Evolutionary conservation across 2,888 invertebrate genomes (phyloP).

Genomic region (Acronicta leporina): DNA sequence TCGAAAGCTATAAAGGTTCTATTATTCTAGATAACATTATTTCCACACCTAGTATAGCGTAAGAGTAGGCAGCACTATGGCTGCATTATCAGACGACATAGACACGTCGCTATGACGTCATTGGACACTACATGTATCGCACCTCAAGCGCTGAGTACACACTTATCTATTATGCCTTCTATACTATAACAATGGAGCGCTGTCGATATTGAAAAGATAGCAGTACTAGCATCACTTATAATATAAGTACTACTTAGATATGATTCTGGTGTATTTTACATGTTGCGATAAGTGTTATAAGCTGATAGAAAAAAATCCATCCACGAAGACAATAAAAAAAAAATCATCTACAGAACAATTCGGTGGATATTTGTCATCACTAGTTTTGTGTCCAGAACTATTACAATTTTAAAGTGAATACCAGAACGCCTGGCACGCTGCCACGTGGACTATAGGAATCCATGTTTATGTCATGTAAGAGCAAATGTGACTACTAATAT

Average conservation of each 20-base stretch:
- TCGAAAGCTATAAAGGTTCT: not conserved
- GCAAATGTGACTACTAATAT: constrained; percentile 10
- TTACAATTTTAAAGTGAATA: constrained; percentile 40
- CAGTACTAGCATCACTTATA: constrained; percentile 6
- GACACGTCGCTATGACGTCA: constrained; percentile 47
- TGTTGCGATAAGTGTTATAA: not conserved
- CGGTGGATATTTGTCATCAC: constrained; percentile 32
- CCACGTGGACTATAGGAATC: constrained; percentile 13
- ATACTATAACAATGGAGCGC: constrained; percentile 35
- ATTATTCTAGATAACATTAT: constrained; percentile 22
- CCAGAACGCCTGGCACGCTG: constrained; percentile 31
- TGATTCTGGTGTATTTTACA: constrained; percentile 6
- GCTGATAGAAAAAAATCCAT: not conserved
- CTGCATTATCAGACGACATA: constrained; percentile 31
- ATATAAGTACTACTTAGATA: constrained; percentile 11
- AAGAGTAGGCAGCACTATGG: constrained; percentile 24
- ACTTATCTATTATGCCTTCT: constrained; percentile 31
- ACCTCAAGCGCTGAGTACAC: constrained; percentile 30
- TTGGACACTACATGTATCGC: constrained; percentile 26
- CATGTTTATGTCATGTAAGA: constrained; percentile 11
- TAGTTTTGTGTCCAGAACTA: constrained; percentile 41
- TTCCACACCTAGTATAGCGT: constrained; percentile 26
- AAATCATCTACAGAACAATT: constrained; percentile 14
- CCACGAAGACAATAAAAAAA: not conserved
- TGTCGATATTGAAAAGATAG: constrained; percentile 38